Evolutionary conservation across 2,113 vertebrate species (phyloP).

Genomic region (Aix galericulata): DNA sequence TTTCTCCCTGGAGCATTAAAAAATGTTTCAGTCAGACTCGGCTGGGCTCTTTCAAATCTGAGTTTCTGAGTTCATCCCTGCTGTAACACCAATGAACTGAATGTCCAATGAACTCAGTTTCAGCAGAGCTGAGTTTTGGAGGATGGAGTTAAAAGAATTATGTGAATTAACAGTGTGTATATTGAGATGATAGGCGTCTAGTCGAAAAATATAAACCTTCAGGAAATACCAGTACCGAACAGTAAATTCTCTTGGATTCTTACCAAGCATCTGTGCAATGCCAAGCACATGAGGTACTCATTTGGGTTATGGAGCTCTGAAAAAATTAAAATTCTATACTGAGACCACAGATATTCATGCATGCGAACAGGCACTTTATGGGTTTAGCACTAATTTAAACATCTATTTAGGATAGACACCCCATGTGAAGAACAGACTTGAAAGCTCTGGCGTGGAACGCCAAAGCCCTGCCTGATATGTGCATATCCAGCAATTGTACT

Average conservation of each 20-base stretch:
- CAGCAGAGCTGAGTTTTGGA: not conserved
- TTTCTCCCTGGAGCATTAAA: conserved; percentile 21
- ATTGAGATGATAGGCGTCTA: not conserved
- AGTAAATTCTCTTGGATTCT: not conserved
- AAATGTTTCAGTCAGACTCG: not conserved
- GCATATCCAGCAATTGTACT: not conserved
- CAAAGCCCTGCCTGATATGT: not conserved
- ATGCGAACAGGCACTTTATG: not conserved
- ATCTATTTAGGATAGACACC: not conserved
- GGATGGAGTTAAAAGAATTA: not conserved
- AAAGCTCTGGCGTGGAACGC: not conserved
- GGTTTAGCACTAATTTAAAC: not conserved
- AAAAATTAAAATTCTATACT: not conserved
- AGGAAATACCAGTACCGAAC: not conserved
- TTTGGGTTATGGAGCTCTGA: not conserved
- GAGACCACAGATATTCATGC: not conserved
- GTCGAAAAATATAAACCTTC: not conserved
- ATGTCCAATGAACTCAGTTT: not conserved
- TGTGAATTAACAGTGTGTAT: not conserved
- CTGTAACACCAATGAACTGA: not conserved
- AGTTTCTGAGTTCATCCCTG: conserved; percentile 19
- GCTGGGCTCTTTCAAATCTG: conserved; percentile 8
- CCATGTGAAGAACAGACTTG: not conserved
- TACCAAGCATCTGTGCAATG: not conserved
- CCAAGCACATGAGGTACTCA: not conserved